Percentiles rank a stretch among this genome's conserved stretches.
Evolutionary conservation across 2,113 vertebrate species (phyloP).

Genomic region (Muscicapa adusta): DNA sequence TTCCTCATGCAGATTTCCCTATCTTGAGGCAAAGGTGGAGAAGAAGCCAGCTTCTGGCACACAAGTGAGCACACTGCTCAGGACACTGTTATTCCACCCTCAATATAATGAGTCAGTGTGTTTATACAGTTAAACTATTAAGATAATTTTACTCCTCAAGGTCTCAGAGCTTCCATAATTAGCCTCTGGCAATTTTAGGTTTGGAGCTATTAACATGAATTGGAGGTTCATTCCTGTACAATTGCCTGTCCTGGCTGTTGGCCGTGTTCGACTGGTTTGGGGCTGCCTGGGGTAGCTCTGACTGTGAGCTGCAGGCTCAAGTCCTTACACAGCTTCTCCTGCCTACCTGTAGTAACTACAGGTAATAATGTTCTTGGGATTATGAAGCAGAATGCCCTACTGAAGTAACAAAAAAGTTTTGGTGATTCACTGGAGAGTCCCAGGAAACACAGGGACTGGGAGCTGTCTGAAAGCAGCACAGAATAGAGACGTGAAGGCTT

Average conservation of each 20-base stretch:
- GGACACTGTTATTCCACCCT: background rate
- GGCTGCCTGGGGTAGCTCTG: background rate
- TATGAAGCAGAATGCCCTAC: background rate
- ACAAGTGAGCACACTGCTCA: background rate
- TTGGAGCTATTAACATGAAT: background rate
- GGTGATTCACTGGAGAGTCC: background rate
- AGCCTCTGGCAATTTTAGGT: background rate
- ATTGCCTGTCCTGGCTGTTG: background rate
- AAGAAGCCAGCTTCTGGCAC: background rate
- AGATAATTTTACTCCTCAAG: background rate
- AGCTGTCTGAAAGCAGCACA: background rate
- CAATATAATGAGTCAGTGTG: background rate
- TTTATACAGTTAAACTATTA: background rate
- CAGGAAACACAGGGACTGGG: background rate
- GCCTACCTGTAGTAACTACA: background rate
- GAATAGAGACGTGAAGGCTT: fast-evolving
- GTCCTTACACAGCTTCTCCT: background rate
- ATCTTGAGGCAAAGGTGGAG: background rate
- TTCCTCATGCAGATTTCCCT: background rate
- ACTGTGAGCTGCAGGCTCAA: background rate
- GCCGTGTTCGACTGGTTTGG: fast-evolving
- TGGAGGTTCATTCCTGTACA: background rate
- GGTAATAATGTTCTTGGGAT: background rate
- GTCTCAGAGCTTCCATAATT: background rate
- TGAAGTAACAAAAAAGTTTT: background rate